phyloP scores from a whole-genome alignment of 2,113 vertebrate species.

The Emydura subglobosa region DNA sequence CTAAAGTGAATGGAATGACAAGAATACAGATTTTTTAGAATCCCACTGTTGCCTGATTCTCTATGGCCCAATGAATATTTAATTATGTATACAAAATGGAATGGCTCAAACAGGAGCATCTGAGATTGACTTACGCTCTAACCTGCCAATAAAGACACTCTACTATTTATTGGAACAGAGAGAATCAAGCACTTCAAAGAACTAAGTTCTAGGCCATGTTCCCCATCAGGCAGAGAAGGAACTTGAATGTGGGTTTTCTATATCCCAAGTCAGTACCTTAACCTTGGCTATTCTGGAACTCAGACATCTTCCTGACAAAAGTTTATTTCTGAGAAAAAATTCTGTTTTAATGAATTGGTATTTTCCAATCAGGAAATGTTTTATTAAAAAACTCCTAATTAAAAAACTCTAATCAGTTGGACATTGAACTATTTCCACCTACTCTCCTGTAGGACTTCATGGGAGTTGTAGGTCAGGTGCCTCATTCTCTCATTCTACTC shows the following conservation, averaged over 20 bases:
- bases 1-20: no score
- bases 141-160: no score
- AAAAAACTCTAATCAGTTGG: neutral
- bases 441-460: neutral
- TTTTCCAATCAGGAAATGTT: neutral
- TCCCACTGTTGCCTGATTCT: neutral
- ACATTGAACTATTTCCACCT: neutral
- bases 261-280: no score
- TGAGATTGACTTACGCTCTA: neutral
- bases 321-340: neutral
- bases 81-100: neutral
- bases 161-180: no score
- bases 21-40: neutral
- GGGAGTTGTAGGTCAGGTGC: neutral
- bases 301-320: no score
- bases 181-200: no score
- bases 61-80: neutral
- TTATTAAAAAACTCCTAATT: neutral
- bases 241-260: no score
- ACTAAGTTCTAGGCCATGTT: no score
- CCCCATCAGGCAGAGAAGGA: no score
- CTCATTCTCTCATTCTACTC: neutral
- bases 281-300: no score
- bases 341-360: neutral
- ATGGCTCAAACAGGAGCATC: neutral